These are phyloP conservation scores for Macrotis lagotis DNA, from an alignment of 2,113 vertebrate species.

Conservation along the genomic window DNA sequence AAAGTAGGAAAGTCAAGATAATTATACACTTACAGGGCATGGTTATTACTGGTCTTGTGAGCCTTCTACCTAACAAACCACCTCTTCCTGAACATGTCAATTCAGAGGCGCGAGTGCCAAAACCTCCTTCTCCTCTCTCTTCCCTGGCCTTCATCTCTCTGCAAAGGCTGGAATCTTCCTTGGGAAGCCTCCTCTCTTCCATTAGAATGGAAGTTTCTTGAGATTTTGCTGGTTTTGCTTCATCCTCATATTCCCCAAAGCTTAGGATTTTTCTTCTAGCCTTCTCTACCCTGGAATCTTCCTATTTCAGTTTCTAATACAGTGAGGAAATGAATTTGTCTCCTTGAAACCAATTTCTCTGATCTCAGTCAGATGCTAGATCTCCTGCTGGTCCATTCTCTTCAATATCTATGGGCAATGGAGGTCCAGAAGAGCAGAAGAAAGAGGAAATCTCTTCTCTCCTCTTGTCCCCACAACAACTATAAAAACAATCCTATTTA, in stretches of 20 bases:
- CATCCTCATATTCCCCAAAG: rapidly evolving
- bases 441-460: not conserved
- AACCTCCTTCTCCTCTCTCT: not conserved
- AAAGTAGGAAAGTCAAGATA: not conserved
- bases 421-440: not conserved
- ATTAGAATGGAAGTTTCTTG: rapidly evolving
- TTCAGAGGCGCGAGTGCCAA: not conserved
- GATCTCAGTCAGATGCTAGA: not conserved
- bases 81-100: not conserved
- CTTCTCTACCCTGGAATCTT: not conserved
- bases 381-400: not conserved
- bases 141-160: not conserved
- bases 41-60: not conserved
- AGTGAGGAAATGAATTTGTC: not conserved
- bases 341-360: not conserved
- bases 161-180: not conserved
- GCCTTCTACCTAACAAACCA: not conserved
- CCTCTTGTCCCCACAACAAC: not conserved
- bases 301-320: not conserved
- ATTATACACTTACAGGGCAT: not conserved
- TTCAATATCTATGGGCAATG: not conserved
- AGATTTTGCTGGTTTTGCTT: not conserved
- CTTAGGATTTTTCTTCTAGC: not conserved
- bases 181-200: not conserved
- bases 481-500: too few species aligned